phyloP scores from a whole-genome alignment of 2,113 vertebrate genomes.

The Platycercus adscitus region DNA sequence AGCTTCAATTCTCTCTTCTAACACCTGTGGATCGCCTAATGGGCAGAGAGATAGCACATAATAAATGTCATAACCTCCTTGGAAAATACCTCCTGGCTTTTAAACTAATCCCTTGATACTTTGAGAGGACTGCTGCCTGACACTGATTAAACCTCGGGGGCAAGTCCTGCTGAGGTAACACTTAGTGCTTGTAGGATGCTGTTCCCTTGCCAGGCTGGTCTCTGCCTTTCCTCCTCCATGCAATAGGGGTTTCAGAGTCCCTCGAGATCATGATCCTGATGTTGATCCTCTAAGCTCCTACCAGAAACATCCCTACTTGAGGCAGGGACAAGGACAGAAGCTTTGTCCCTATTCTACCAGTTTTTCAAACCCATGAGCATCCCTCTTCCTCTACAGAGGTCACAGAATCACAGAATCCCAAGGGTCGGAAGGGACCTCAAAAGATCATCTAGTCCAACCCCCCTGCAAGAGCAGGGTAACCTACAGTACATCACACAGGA shows the following conservation, averaged over 20 bases:
- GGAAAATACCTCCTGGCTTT: slow-evolving; percentile 30
- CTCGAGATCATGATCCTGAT: neutral
- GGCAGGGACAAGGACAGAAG: neutral
- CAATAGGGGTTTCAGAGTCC: neutral
- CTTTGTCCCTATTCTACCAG: neutral
- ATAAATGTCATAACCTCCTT: slow-evolving; percentile 18
- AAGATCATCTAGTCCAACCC: too few species aligned
- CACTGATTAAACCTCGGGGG: neutral
- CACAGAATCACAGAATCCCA: too few species aligned
- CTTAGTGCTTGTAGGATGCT: neutral
- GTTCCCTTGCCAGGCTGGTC: neutral
- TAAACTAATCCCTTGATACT: slow-evolving; percentile 32
- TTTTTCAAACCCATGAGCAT: neutral
- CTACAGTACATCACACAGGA: too few species aligned
- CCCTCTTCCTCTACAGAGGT: neutral
- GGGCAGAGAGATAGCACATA: neutral
- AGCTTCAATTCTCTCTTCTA: neutral
- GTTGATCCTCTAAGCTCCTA: neutral
- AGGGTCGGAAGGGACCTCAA: too few species aligned
- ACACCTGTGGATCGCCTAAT: neutral
- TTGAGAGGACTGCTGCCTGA: neutral
- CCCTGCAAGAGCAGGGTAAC: too few species aligned
- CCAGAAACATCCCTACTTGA: neutral
- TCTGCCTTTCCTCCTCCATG: neutral
- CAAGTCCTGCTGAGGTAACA: neutral